These are phyloP conservation scores for Lithobates pipiens DNA, from an alignment of 2,797 vertebrate species.

Conservation along the genomic window DNA sequence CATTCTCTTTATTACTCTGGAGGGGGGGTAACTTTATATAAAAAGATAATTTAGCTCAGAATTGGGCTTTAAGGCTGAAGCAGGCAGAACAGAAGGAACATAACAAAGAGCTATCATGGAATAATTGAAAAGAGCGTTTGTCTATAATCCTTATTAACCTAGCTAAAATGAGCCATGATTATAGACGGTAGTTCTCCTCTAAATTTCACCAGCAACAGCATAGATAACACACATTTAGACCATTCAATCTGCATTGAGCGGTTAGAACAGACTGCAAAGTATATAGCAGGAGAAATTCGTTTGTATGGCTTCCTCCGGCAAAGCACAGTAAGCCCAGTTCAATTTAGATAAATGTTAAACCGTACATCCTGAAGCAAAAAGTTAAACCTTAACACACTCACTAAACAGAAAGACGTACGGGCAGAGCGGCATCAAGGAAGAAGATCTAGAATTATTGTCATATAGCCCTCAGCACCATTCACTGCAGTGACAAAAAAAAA, in stretches of 20 bases:
- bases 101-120: background rate
- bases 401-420: conserved; percentile 46
- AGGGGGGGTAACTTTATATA: too few relatives aligned
- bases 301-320: conserved; percentile 39
- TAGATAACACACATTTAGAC: conserved; percentile 8
- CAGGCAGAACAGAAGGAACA: background rate
- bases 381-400: conserved; percentile 53
- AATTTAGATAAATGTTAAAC: conserved; percentile 60
- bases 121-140: background rate
- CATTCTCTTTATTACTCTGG: too few relatives aligned
- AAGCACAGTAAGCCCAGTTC: conserved; percentile 54
- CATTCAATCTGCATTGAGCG: conserved; percentile 23
- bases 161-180: background rate
- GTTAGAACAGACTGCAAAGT: conserved; percentile 30
- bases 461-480: conserved; percentile 47
- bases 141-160: background rate
- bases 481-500: conserved; percentile 19
- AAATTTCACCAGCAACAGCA: conserved; percentile 19
- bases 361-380: conserved; percentile 46
- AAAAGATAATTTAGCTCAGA: too few relatives aligned
- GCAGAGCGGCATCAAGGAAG: conserved; percentile 31
- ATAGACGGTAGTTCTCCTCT: background rate
- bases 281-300: conserved; percentile 48
- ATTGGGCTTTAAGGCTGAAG: too few relatives aligned
- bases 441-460: conserved; percentile 34